Base-by-base conservation (phyloP, 2,797 vertebrate species). In the Hippocampus kuda region DNA sequence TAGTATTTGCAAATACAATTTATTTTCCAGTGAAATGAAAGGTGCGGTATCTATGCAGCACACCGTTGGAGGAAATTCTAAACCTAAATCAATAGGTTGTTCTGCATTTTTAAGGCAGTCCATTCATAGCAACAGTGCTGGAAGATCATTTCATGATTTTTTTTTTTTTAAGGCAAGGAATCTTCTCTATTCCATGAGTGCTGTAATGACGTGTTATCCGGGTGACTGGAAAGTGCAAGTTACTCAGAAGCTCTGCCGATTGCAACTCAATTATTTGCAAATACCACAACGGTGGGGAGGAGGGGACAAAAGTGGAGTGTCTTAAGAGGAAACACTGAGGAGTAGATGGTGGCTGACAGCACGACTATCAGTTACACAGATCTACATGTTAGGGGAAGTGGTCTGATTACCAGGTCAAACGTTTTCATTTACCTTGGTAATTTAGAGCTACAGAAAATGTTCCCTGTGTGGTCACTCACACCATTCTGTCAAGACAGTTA, bases 401-500 rank as follows among this genome's bases (percentile, higher is more conserved):
- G 80, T 77, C 78, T 74, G 73, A 81, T 76, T 75, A 77, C 76
- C 79, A 75, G 61, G 70, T 80, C 78, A 78, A 77, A 82, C 70
- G 77, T 65, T 64, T 76, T 77, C 63, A 86, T 87, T 90, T 88
- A 88, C 88, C 89, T 89, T 80, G 12, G 70, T 61, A 81, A 84
- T 74, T 82, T 84, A 87, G 79, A 72, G 83, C 85, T 88, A 87
- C 78, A 86, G 80, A 87, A 83, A 86, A 85, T 79, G 84, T 79
- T 85, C 71, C 77, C 75, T 83, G 81, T 82, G 80, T 87, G 82
- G 73, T 85, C 80, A 75, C 81, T 85, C 81, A 85, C 77, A 82
- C 80, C 86, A 73, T 74, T 85, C 85, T 88, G 86, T 85, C 86
- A 76, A 88, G 76, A 89, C 81, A 86, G 82, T 85, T 79, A 84